These are phyloP conservation scores for Capitella teleta DNA, from an alignment of 1,140 invertebrate genomes.

Conservation along the genomic window DNA sequence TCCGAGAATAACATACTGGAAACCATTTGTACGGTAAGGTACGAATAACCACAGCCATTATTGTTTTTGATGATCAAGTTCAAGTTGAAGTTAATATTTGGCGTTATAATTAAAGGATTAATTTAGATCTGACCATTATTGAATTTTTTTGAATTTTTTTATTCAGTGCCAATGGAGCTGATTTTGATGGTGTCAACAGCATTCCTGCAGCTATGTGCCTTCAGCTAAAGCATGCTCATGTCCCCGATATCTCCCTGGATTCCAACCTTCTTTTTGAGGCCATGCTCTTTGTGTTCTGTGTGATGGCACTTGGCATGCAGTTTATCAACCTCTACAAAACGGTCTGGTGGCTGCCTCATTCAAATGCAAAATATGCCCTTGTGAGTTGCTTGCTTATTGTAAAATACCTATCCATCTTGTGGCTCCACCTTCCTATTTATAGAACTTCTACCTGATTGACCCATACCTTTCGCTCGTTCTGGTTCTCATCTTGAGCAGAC, in stretches of 20 bases:
- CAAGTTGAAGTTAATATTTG: no score
- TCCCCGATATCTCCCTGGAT: constrained; percentile 72
- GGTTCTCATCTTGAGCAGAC: constrained; percentile 60
- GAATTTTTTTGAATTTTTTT: not conserved
- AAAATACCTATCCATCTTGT: not conserved
- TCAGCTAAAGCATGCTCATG: constrained; percentile 29
- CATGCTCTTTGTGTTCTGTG: constrained; percentile 64
- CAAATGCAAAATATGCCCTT: constrained; percentile 74
- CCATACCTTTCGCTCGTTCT: constrained; percentile 72
- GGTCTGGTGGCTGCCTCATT: constrained; percentile 93
- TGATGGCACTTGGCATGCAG: constrained; percentile 62
- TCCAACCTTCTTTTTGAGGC: constrained; percentile 72
- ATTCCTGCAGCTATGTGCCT: not conserved
- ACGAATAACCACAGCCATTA: no score
- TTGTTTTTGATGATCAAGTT: no score
- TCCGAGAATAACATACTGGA: no score
- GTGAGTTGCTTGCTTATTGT: constrained; percentile 46
- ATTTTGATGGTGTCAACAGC: not conserved
- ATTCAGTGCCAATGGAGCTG: not conserved
- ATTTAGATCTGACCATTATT: not conserved
- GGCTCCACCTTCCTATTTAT: constrained; percentile 39
- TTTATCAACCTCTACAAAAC: constrained; percentile 90
- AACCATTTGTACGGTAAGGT: no score
- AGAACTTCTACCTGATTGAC: constrained; percentile 94
- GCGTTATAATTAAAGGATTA: no score